These are phyloP conservation scores for Cyanistes caeruleus DNA, from an alignment of 2,113 vertebrate species.

Conservation along the genomic window DNA sequence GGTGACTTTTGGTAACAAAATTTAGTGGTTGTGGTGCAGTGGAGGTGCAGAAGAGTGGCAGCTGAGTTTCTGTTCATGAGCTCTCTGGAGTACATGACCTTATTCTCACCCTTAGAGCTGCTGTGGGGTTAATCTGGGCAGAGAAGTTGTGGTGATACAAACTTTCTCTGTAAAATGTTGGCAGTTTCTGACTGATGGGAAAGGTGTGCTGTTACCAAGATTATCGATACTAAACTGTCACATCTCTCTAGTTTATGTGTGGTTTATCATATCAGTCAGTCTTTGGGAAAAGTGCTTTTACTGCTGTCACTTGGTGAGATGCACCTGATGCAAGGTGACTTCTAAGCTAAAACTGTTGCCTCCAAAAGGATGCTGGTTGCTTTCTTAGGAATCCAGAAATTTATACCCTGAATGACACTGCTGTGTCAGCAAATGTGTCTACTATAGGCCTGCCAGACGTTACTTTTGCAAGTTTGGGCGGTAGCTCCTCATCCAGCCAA, in stretches of 20 bases:
- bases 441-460: neutral
- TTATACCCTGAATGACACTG: neutral
- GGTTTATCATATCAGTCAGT: neutral
- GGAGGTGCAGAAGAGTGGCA: rapidly evolving
- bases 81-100: neutral
- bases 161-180: neutral
- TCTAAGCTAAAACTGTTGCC: neutral
- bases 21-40: neutral
- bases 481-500: constrained; percentile 18
- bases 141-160: neutral
- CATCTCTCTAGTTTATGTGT: rapidly evolving
- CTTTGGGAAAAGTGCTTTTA: neutral
- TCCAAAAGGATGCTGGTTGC: neutral
- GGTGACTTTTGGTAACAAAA: rapidly evolving
- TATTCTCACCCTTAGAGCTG: neutral
- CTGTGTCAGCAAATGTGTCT: neutral
- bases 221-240: neutral
- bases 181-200: neutral
- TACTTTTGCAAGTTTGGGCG: neutral
- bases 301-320: neutral
- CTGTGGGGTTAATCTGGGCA: neutral
- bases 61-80: neutral
- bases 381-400: neutral
- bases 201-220: neutral
- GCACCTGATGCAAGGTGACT: neutral